phyloP scores from a whole-genome alignment of 2,113 vertebrate genomes.

The Heloderma charlesbogerti region DNA sequence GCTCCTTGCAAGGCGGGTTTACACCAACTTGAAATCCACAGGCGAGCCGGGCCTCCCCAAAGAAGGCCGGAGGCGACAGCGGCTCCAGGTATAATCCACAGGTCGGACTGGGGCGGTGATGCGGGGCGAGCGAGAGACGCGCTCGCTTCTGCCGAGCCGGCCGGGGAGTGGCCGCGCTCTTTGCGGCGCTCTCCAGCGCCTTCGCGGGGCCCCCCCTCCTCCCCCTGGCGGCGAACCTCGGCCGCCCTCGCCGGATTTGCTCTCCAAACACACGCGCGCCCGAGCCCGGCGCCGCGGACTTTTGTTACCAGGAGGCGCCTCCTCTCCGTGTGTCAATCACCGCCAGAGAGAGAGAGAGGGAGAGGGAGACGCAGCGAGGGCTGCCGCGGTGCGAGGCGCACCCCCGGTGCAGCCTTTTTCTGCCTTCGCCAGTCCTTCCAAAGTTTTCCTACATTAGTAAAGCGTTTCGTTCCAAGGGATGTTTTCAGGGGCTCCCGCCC shows the following conservation, averaged over 20 bases:
- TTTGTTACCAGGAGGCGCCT: neutral
- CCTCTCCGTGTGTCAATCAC: neutral
- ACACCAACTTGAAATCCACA: neutral
- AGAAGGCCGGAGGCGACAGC: neutral
- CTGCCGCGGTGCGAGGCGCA: neutral
- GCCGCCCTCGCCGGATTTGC: constrained; percentile 67
- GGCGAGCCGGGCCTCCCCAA: no score
- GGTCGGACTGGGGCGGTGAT: neutral
- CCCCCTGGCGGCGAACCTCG: constrained; percentile 59
- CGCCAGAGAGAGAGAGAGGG: neutral
- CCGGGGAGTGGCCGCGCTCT: neutral
- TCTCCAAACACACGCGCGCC: constrained; percentile 16
- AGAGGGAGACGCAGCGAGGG: no score
- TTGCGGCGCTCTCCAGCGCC: constrained; percentile 8
- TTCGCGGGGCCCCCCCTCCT: constrained; percentile 14
- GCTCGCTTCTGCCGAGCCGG: neutral
- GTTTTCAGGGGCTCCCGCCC: neutral
- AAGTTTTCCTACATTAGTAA: neutral
- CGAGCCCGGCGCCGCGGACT: constrained; percentile 38
- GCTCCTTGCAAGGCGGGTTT: no score
- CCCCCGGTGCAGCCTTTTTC: neutral
- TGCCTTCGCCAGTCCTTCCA: neutral
- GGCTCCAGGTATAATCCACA: constrained; percentile 57
- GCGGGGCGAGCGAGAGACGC: neutral
- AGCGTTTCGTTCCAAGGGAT: neutral